Percentiles rank a stretch among this genome's conserved stretches.
phyloP scores from a whole-genome alignment of 2,113 vertebrate species.

The Meriones unguiculatus region DNA sequence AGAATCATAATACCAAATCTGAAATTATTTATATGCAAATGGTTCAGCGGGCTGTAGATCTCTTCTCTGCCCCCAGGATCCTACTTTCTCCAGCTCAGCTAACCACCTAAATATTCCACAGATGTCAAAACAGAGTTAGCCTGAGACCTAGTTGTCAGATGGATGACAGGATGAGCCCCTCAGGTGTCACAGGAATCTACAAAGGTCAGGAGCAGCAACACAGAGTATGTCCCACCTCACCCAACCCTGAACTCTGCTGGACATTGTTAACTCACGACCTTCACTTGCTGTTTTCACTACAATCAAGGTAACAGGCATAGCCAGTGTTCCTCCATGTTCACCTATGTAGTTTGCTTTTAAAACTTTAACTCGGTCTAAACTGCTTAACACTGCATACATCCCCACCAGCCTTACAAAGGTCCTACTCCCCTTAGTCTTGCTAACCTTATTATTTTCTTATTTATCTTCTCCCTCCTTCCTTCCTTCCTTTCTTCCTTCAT shows the following conservation, averaged over 20 bases:
- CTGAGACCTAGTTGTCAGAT: background rate
- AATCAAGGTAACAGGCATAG: background rate
- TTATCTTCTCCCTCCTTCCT: background rate
- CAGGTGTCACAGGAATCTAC: background rate
- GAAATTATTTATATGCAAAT: background rate
- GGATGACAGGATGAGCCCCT: background rate
- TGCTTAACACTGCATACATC: background rate
- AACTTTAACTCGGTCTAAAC: background rate
- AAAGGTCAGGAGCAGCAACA: background rate
- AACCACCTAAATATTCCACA: background rate
- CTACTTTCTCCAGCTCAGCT: no score
- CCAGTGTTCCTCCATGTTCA: background rate
- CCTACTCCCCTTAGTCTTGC: background rate
- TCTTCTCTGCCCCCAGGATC: background rate
- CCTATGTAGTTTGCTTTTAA: background rate
- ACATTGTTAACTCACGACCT: background rate
- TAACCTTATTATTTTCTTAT: background rate
- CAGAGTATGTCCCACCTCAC: background rate
- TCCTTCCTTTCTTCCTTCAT: no score
- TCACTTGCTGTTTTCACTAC: background rate
- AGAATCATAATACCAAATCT: constrained; percentile 34
- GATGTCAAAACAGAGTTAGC: background rate
- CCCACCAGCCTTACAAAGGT: no score
- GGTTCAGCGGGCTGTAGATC: no score
- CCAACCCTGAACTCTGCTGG: background rate